These are phyloP conservation scores for Nannobrachium achirus DNA, from an alignment of 2,113 vertebrate genomes.

Conservation along the genomic window DNA sequence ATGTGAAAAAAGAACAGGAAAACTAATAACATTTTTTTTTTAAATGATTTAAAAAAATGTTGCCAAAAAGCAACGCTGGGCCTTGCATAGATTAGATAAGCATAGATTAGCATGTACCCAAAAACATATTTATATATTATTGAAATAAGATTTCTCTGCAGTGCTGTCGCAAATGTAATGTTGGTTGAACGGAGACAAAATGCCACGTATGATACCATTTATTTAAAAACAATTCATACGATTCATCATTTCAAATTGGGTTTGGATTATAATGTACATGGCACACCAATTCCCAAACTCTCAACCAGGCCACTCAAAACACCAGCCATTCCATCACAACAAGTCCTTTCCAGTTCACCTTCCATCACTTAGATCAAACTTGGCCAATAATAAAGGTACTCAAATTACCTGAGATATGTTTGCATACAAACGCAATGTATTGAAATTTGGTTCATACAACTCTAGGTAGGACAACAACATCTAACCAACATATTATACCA, in stretches of 20 bases:
- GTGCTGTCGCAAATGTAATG: not conserved
- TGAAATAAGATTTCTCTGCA: not conserved
- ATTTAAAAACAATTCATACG: conserved; percentile 45
- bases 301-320: not conserved
- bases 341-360: conserved; percentile 38
- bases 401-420: conserved; percentile 74
- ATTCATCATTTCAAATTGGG: conserved; percentile 11
- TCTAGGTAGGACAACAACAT: conserved; percentile 28
- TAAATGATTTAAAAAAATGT: too few species aligned
- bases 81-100: too few species aligned
- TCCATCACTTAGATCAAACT: conserved; percentile 17
- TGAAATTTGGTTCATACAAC: conserved; percentile 36
- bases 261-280: conserved; percentile 53
- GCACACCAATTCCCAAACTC: conserved; percentile 13
- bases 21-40: too few species aligned
- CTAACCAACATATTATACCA: conserved; percentile 36
- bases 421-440: conserved; percentile 67
- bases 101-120: too few species aligned
- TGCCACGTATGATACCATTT: conserved; percentile 32
- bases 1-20: too few species aligned
- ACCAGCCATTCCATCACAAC: not conserved
- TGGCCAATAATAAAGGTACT: conserved; percentile 28
- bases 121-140: too few species aligned
- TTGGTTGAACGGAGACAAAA: not conserved
- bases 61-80: too few species aligned